Percentiles rank a stretch among this genome's conserved stretches.
Conservation (phyloP, 2,113 vertebrate species). For the Gobio gobio region DNA sequence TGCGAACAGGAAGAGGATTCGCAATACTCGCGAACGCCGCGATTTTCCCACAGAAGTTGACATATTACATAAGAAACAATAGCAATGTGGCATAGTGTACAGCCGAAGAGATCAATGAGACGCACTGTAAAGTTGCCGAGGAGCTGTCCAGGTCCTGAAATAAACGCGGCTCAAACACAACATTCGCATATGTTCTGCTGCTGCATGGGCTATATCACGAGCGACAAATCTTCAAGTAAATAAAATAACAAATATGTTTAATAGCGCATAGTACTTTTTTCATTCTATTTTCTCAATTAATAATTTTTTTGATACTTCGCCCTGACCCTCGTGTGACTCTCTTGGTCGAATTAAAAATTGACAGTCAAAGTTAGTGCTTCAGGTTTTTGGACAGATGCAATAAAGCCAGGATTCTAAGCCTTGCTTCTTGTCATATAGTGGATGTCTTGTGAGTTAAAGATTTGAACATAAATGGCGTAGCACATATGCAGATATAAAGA, state of each 20-base stretch:
- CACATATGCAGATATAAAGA: background rate
- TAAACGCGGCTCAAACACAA: background rate
- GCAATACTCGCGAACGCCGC: background rate
- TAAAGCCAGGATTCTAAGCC: no score
- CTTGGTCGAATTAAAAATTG: background rate
- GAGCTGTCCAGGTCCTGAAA: constrained; percentile 64
- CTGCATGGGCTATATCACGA: background rate
- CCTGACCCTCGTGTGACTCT: background rate
- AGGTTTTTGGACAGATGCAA: background rate
- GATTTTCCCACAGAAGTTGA: constrained; percentile 22
- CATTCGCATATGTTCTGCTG: background rate
- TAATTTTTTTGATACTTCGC: no score
- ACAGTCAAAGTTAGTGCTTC: background rate
- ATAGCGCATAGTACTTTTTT: no score
- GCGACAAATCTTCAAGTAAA: background rate
- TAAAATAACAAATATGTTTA: background rate
- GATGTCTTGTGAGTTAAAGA: no score
- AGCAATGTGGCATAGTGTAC: background rate
- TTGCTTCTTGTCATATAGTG: no score
- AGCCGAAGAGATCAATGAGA: background rate
- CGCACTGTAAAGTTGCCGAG: background rate
- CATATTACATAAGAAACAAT: background rate
- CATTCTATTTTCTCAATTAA: no score
- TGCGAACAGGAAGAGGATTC: constrained; percentile 10
- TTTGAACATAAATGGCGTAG: no score